Percentiles rank a stretch among this genome's conserved stretches.
These are phyloP conservation scores for Dasysyrphus albostriatus DNA, from an alignment of 2,888 invertebrate species.

Conservation along the genomic window DNA sequence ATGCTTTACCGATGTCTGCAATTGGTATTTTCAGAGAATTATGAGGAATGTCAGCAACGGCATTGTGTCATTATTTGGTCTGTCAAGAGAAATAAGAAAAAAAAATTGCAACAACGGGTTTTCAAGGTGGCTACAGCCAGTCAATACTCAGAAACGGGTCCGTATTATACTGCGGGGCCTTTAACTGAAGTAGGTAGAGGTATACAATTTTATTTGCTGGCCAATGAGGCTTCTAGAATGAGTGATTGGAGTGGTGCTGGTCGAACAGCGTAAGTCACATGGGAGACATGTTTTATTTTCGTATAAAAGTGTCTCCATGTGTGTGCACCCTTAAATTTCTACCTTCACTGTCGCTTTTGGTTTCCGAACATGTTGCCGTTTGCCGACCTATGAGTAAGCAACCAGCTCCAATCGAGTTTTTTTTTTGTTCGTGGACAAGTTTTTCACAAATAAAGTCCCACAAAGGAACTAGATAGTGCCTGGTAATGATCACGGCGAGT, in stretches of 20 bases:
- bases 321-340: constrained; percentile 59
- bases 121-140: constrained; percentile 62
- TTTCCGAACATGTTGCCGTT: constrained; percentile 31
- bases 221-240: constrained; percentile 52
- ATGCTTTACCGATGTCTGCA: constrained; percentile 49
- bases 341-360: constrained; percentile 53
- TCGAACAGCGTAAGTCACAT: constrained; percentile 51
- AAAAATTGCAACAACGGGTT: constrained; percentile 57
- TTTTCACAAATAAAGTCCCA: background rate
- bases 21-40: constrained; percentile 50
- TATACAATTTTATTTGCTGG: constrained; percentile 36
- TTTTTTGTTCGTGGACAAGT: background rate
- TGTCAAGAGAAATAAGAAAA: constrained; percentile 27
- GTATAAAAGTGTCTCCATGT: background rate
- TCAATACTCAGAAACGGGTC: constrained; percentile 56
- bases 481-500: constrained; percentile 33
- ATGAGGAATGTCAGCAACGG: constrained; percentile 62
- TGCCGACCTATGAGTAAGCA: constrained; percentile 68
- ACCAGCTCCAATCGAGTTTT: constrained; percentile 55
- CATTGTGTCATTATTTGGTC: constrained; percentile 64
- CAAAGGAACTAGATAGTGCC: constrained; percentile 43
- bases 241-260: constrained; percentile 54
- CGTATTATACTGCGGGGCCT: constrained; percentile 4
- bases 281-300: constrained; percentile 49
- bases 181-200: background rate